Base-by-base conservation (phyloP, 64 coral and sea anemone species). In the Anthopleura sola region DNA sequence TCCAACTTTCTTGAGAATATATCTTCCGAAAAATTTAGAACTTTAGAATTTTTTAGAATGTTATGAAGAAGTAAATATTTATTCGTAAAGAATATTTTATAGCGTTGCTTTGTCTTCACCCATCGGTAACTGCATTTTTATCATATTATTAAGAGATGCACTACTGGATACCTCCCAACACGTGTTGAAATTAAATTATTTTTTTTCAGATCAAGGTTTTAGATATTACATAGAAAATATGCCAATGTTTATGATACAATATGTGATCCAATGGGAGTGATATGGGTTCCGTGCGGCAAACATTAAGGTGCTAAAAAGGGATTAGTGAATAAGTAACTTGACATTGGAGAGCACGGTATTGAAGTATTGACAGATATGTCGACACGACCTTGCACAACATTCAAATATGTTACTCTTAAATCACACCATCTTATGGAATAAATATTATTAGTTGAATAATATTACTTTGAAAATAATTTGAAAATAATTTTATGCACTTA, bases 261-360 rank as follows among this genome's bases (percentile, higher is more conserved):
- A 32, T 71, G 29, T 14, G 23, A 0, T 32, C 66, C 23, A 5
- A 23, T 26, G 62, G 62, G 62, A 68, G 26, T 29, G 23, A 68
- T 68, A 71, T 31, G n/a, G 66, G 14, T 71, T 71, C 14, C 66
- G 66, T 71, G 29, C 29, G 3, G 66, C 28, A 62, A 62, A 62
- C 24, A 62, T 3, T 62, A 1, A 26, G 1, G 29, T 36, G 29
- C 11, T 15, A n/a, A 32, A 71, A 71, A 66, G 60, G 28, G 66
- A 71, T 71, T 32, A 71, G 29, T 71, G 29, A 71, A 71, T 71
- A 32, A 34, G 16, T 71, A 71, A 71, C 66, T 71, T 71, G 66
- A 71, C 66, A 28, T 29, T 62, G 8, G 66, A 34, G 66, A n/a
- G 29, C 66, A 62, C 28, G 66, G 5, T 33, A 29, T 32, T 71